Base-by-base conservation (phyloP, 1,140 invertebrate genomes). In the Drosophila paulistorum region DNA sequence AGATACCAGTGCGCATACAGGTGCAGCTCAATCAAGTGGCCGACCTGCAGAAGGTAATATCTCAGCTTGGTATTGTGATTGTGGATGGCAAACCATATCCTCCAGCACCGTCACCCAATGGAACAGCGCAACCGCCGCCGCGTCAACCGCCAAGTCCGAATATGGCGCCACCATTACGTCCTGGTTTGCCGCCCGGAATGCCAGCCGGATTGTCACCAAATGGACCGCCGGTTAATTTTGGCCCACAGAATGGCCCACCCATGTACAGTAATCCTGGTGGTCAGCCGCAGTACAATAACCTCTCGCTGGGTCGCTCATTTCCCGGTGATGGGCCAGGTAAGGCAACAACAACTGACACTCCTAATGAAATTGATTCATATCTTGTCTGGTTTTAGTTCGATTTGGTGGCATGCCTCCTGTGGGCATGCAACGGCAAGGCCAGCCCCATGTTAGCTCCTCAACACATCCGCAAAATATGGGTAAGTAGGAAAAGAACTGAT, bases 1-100 rank as follows among this genome's bases (percentile, higher is more conserved):
- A 97, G 93, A 96, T 96, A 79, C 96, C 95, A 42, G 96, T 96
- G 42, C 94, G 96, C 81, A 97, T 96, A 90, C 94, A 95, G 90
- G 93, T 96, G 41, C 95, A 94, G 59, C 93, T 96, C 69, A 96
- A 96, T 85, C 96, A 96, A 94, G 94, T 96, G 72, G 94, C 95
- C 35, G 96, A 97, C 87, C 93, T 97, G 51, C 94, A 96, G 60
- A 95, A 96, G 94, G 95, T 96, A 35, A 94, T 96, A 69, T 95
- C 95, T 39, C 94, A 94, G 13, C 95, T 96, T 77, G 96, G 96
- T 57, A 95, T 94, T 54, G 96, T 97, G 72, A 95, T 96, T 1
- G 96, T 96, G 13, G 96, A 96, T 93, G 96, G 96, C 45, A 94
- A 95, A 85, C 94, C 90, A 60, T 91, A 86, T 81, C 91, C 86